Base-by-base conservation (phyloP, 2,888 invertebrate genomes). In the Chymomyza fuscimana region DNA sequence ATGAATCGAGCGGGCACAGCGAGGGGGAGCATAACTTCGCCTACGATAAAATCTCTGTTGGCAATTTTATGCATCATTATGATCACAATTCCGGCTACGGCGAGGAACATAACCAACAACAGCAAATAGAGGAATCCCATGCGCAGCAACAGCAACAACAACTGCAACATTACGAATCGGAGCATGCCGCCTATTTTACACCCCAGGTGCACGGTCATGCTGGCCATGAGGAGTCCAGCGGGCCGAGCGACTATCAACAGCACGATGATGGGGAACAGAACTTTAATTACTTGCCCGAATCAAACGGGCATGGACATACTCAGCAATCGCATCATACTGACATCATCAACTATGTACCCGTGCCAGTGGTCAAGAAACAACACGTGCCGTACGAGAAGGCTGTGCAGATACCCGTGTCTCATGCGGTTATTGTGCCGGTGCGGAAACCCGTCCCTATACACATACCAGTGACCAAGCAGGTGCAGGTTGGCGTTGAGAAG, bases 391-490 rank as follows among this genome's bases (percentile, higher is more conserved):
- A 96, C 5, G 95, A 93, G 71, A 94, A 95, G 83, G 94, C 95
- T 0, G 93, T 96, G 6, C 94, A 95, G 77, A 95, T 96, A 72
- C 95, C 95, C 69, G 93, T 97, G 2, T 95, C 95, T 0, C 95
- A 96, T 87, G 95, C 96, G 9, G 94, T 96, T 59, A 93, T 96
- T 76, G 94, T 96, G 1, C 95, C 95, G 7, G 93, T 96, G 22
- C 94, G 95, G 5, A 95, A 95, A 80, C 96, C 96, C 0, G 96
- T 96, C 84, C 95, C 96, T 25, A 95, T 96, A 0, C 95, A 96
- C 82, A 94, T 96, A 67, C 95, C 95, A 59, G 93, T 96, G 1
- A 93, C 95, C 58, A 95, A 95, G 83, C 95, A 96, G 0, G 94
- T 96, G 0, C 94, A 95, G 72, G 95, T 96, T 0, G 93, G 94